Evolutionary conservation across 2,888 invertebrate genomes (phyloP), one percentile per base, ranked within the genome.

Genomic region (Phortica magna): DNA sequence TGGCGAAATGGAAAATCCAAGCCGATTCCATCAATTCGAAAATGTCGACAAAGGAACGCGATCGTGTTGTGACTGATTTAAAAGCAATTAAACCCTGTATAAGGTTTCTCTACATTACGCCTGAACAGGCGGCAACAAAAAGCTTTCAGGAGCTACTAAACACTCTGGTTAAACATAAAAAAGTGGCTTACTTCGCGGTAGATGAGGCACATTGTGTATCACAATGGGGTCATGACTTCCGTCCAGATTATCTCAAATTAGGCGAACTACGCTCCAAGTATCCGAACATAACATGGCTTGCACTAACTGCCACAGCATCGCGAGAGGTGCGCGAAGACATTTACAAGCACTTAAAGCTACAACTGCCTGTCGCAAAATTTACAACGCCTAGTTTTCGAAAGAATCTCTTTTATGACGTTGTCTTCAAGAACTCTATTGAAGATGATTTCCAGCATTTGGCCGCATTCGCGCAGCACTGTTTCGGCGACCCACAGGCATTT

Each of bases 191-290:
- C 91, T 95, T 99, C 84, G 96, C 98, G 31, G 96, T 99, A 12
- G 99, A 99, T 92, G 99, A 99, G 93, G 98, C 98, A 1, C 98
- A 98, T 92, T 98, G 98, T 93, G 98, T 99, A 0, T 98, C 98
- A 86, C 96, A 99, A 88, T 99, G 99, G 99, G 99, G 99, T 0
- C 99, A 99, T 92, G 99, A 99, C 92, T 99, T 99, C 91, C 94
- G 98, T 7, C 98, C 98, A 0, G 98, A 98, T 91, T 99, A 99
- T 91, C 93, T 99, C 31, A 97, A 97, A 91, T 93, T 99, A 39
- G 98, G 98, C 0, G 89, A 92, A 10, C 92, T 97, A 64, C 93
- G 95, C 75, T 88, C 91, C 42, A 91, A 92, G 80, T 95, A 95
- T 89, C 94, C 94, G 75, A 93, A 94, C 75, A 94, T 98, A 77